Conservation (phyloP, 2,113 vertebrate genomes). For the Holacanthus passer region DNA sequence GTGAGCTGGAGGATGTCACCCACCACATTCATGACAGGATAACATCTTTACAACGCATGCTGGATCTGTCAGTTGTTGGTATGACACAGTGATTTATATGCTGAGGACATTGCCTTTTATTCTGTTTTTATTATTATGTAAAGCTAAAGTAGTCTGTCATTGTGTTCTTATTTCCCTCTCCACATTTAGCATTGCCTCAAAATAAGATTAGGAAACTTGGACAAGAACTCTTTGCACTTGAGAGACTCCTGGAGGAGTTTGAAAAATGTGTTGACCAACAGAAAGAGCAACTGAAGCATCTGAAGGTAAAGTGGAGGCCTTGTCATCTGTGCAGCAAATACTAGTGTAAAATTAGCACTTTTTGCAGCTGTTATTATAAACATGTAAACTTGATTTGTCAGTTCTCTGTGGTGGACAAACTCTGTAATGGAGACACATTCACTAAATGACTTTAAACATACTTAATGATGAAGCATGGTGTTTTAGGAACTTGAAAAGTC, state of each 20-base stretch:
- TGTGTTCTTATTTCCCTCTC: background rate
- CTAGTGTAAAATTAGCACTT: background rate
- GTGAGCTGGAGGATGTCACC: constrained; percentile 75
- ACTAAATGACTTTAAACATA: background rate
- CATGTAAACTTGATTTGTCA: too few relatives aligned
- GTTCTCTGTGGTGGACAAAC: background rate
- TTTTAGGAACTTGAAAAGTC: constrained; percentile 75
- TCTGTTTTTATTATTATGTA: background rate
- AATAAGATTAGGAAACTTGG: constrained; percentile 78
- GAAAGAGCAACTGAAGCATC: constrained; percentile 70
- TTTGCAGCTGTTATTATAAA: too few relatives aligned
- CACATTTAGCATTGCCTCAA: constrained; percentile 73
- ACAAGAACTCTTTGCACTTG: constrained; percentile 71
- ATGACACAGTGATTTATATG: constrained; percentile 8
- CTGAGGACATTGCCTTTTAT: too few relatives aligned
- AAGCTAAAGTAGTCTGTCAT: background rate
- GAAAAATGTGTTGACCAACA: constrained; percentile 72
- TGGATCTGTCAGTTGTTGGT: constrained; percentile 80
- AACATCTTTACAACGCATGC: constrained; percentile 63
- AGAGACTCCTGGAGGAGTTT: constrained; percentile 77
- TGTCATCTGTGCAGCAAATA: background rate
- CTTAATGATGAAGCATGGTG: background rate
- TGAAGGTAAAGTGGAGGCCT: constrained; percentile 74
- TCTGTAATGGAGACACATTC: background rate
- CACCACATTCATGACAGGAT: constrained; percentile 75